Evolutionary conservation across 2,797 vertebrate genomes (phyloP).

Genomic region (Melanotaenia maccullochi): DNA sequence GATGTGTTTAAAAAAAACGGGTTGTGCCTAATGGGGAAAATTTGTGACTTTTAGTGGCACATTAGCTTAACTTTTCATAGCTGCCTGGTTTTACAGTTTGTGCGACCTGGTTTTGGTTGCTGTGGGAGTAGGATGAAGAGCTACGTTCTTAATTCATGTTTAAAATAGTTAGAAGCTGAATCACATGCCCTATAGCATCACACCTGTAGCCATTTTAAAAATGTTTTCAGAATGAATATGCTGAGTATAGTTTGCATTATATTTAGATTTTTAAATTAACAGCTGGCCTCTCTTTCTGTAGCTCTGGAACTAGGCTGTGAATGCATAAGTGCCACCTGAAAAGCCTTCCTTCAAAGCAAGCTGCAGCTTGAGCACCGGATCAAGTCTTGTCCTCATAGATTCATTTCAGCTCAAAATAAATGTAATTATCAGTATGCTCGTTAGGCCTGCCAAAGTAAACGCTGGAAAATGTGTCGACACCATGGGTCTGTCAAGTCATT

Average conservation of each 20-base stretch:
- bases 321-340: neutral
- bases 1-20: constrained; percentile 17
- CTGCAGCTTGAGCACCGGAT: neutral
- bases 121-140: constrained; percentile 4
- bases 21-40: constrained; percentile 11
- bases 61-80: constrained; percentile 19
- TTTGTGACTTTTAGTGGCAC: constrained; percentile 12
- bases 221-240: neutral
- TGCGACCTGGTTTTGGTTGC: constrained; percentile 14
- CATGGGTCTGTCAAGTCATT: neutral
- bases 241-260: neutral
- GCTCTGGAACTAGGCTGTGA: neutral
- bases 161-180: constrained; percentile 27
- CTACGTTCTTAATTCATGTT: constrained; percentile 37
- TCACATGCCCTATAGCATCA: neutral
- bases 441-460: neutral
- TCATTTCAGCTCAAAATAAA: neutral
- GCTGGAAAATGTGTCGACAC: neutral
- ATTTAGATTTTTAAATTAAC: neutral
- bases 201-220: neutral
- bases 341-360: too few relatives aligned
- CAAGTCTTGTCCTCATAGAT: neutral
- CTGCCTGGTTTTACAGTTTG: constrained; percentile 10
- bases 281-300: neutral
- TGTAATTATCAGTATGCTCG: neutral